Evolutionary conservation across 2,797 vertebrate species (phyloP).

Genomic region (Thaleichthys pacificus): DNA sequence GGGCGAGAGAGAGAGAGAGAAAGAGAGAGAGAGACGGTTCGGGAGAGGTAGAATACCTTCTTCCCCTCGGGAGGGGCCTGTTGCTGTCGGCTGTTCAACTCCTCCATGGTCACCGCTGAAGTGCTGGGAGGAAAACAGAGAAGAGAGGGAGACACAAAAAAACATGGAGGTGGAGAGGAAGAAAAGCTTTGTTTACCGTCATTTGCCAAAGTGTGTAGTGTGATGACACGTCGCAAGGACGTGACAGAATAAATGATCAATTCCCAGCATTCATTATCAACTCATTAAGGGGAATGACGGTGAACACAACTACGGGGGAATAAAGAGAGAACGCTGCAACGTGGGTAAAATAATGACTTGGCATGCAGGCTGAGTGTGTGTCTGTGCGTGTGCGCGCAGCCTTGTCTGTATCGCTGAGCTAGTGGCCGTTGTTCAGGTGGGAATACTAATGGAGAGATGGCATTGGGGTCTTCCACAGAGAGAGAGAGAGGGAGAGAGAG

Average conservation of each 20-base stretch:
- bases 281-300: background rate
- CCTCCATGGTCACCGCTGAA: conserved; percentile 81
- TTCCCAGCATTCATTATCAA: no score
- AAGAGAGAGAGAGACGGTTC: background rate
- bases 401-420: background rate
- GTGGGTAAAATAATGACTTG: conserved; percentile 1
- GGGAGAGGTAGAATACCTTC: conserved; percentile 75
- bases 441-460: conserved; percentile 32
- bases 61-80: conserved; percentile 72
- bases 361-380: conserved; percentile 5
- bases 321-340: background rate
- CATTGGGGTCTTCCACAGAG: conserved; percentile 27
- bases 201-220: no score
- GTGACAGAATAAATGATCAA: no score
- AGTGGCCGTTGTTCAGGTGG: conserved; percentile 11
- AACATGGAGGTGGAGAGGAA: background rate
- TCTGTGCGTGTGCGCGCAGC: background rate
- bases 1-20: no score
- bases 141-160: conserved; percentile 5
- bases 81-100: conserved; percentile 69
- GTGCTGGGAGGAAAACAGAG: conserved; percentile 52
- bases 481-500: background rate
- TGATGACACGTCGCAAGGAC: no score
- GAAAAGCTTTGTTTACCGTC: no score
- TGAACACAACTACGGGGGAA: background rate